These are phyloP conservation scores for Stigmatopora nigra DNA, from an alignment of 2,113 vertebrate species.

Conservation along the genomic window DNA sequence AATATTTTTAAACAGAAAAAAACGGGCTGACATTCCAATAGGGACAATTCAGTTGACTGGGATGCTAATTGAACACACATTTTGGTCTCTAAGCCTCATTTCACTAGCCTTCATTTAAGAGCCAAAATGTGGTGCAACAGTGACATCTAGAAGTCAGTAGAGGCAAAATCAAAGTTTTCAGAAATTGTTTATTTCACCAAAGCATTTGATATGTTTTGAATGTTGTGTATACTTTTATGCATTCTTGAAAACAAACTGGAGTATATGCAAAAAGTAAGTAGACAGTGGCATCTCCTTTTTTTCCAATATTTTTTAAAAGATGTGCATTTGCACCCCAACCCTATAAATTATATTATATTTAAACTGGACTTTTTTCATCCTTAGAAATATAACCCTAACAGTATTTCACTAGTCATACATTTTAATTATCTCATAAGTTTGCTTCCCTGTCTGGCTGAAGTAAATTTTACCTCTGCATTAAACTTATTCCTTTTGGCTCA, in stretches of 20 bases:
- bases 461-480: not conserved
- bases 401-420: not conserved
- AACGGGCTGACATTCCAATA: constrained; percentile 58
- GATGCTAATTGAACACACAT: constrained; percentile 66
- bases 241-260: too few relatives aligned
- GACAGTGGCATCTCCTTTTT: too few relatives aligned
- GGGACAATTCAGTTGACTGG: constrained; percentile 46
- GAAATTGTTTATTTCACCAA: too few relatives aligned
- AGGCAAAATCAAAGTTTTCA: not conserved
- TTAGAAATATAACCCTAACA: not conserved
- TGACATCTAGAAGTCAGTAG: constrained; percentile 55
- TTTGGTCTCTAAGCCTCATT: constrained; percentile 26
- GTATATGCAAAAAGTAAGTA: too few relatives aligned
- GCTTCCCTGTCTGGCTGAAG: not conserved
- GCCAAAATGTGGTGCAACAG: constrained; percentile 52
- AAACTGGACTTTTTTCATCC: not conserved
- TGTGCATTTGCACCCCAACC: too few relatives aligned
- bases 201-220: too few relatives aligned
- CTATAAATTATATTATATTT: too few relatives aligned
- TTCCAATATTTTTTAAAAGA: too few relatives aligned
- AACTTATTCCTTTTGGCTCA: not conserved
- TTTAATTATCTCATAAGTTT: not conserved
- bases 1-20: not conserved
- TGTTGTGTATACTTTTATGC: too few relatives aligned
- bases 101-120: not conserved